A percentile compares a stretch with the other conserved stretches of the same genome.
phyloP scores from a whole-genome alignment of 2,797 vertebrate species.

The Spheniscus humboldti region DNA sequence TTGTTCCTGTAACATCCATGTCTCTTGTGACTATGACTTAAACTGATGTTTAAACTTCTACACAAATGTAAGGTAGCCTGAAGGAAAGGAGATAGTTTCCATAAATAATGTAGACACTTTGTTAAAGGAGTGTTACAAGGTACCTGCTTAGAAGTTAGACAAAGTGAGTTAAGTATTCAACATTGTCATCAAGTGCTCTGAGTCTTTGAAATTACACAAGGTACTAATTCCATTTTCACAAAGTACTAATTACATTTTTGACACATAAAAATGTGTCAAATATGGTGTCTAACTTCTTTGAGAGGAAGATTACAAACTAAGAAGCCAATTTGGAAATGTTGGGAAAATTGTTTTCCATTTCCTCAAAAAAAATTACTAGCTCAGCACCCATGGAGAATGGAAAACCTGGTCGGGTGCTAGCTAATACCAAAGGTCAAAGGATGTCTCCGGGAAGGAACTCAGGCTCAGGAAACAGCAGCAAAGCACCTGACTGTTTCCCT shows the following conservation, averaged over 20 bases:
- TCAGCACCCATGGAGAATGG: background rate
- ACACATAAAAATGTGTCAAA: background rate
- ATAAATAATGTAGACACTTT: background rate
- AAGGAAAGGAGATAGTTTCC: background rate
- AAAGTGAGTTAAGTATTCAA: background rate
- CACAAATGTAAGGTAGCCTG: background rate
- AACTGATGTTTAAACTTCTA: background rate
- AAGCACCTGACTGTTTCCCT: background rate
- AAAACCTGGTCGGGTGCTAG: background rate
- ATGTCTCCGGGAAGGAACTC: background rate
- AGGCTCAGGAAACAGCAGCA: background rate
- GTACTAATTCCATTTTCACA: background rate
- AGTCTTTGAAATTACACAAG: background rate
- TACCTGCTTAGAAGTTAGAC: background rate
- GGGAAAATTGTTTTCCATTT: background rate
- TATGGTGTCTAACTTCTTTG: background rate
- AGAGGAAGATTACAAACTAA: background rate
- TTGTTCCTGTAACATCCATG: background rate
- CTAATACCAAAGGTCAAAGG: background rate
- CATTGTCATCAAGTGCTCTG: background rate
- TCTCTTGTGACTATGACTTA: background rate
- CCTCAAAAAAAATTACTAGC: background rate
- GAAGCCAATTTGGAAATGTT: background rate
- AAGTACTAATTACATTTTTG: background rate
- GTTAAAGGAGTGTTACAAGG: background rate